phyloP scores from a whole-genome alignment of 2,888 invertebrate species.

The Thelaira solivaga region DNA sequence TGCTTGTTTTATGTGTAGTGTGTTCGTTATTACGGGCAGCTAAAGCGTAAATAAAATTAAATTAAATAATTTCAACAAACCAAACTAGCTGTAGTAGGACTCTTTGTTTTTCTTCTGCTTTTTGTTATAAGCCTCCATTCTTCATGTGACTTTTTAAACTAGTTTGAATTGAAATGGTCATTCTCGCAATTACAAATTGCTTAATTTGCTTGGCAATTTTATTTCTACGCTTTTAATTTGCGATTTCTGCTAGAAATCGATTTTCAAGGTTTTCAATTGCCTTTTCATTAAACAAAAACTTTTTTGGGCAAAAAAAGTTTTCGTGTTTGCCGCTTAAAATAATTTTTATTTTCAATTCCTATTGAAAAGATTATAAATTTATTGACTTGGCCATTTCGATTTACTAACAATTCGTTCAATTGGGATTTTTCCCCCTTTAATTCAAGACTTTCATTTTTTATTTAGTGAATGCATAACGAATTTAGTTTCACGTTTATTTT shows the following conservation, averaged over 20 bases:
- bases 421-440: not conserved
- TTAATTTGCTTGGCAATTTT: slow-evolving; percentile 3
- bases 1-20: not conserved
- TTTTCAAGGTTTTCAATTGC: slow-evolving; percentile 20
- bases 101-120: too few relatives aligned
- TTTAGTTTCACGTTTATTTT: slow-evolving; percentile 14
- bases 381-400: not conserved
- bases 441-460: not conserved
- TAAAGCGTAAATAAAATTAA: slow-evolving; percentile 40
- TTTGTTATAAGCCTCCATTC: too few relatives aligned
- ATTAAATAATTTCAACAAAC: slow-evolving; percentile 29
- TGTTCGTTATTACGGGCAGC: not conserved
- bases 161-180: not conserved
- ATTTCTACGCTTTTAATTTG: not conserved
- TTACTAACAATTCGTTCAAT: too few relatives aligned
- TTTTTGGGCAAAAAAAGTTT: too few relatives aligned
- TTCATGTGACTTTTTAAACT: not conserved
- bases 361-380: too few relatives aligned
- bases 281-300: too few relatives aligned
- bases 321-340: too few relatives aligned
- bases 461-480: slow-evolving; percentile 11
- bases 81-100: not conserved
- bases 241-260: too few relatives aligned
- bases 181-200: slow-evolving; percentile 24
- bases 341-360: too few relatives aligned